Base-by-base conservation (phyloP, 2,113 vertebrate genomes). In the Podarcis raffonei region DNA sequence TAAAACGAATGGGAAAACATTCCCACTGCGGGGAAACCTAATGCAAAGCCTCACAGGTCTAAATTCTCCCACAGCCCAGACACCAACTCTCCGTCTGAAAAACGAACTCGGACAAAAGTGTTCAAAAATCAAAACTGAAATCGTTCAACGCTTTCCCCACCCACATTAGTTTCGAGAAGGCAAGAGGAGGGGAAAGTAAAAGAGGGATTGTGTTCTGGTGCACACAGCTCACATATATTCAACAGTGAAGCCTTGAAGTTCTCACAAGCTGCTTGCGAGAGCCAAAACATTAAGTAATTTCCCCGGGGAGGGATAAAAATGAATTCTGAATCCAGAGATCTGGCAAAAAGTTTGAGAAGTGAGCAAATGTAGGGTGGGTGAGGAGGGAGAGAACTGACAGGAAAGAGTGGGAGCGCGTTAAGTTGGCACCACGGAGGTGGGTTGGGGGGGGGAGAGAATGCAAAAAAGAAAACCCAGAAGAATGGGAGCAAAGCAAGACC, bases 221-320 rank as follows among this genome's bases (percentile, higher is more conserved):
- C 81, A 79, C 84, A 87, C 79, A 92, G 95, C 89, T 92, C 95
- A 94, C 86, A 85, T 75, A 94, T 94, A 93, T 93, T 92, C 81
- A 94, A 89, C 83, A 92, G 92, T 91, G 92, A 94, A 91, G 94
- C 89, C 82, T 91, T 87, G 66, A 88, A 85, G 87, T 91, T 78
- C 77, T 93, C 88, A 93, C 91, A 92, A 95, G 93, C 83, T 91
- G 32, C 90, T 95, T 88, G 74, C 92, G 93, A 92, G 84, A 96
- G 95, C 95, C 96, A 97, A 95, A 90, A 90, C 84, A 94, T 95
- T 96, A 96, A 96, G 94, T 97, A 95, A 97, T 96, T 94, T 96
- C 95, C 96, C 95, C 69, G 87, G 93, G 95, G 95, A 91, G 83
- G 65, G 86, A 93, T 97, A 94, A 96, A 95, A 89, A 85, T 94